phyloP scores from a whole-genome alignment of 2,888 invertebrate species.

The Erannis defoliaria region DNA sequence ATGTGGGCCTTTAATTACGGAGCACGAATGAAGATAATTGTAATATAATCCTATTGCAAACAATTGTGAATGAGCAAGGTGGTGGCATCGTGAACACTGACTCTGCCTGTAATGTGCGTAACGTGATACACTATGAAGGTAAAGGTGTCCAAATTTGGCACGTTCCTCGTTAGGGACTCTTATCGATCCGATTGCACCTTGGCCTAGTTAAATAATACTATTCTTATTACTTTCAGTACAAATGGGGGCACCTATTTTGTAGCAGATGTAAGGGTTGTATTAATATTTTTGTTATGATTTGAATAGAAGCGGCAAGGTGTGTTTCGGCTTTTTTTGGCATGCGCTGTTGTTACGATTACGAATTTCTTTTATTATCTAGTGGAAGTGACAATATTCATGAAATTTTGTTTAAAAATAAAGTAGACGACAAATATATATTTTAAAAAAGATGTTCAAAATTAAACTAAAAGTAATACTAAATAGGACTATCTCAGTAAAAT shows the following conservation, averaged over 20 bases:
- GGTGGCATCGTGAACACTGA: constrained; percentile 60
- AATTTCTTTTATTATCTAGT: too few species aligned
- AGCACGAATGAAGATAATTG: constrained; percentile 81
- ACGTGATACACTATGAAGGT: constrained; percentile 60
- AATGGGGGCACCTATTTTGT: constrained; percentile 45
- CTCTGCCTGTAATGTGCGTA: constrained; percentile 62
- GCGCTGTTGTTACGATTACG: constrained; percentile 50
- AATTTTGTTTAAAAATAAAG: too few species aligned
- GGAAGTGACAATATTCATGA: background rate
- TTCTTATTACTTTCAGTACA: constrained; percentile 35
- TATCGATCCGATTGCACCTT: constrained; percentile 59
- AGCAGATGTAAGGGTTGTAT: constrained; percentile 80
- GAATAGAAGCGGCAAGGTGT: constrained; percentile 72
- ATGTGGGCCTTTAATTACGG: constrained; percentile 85
- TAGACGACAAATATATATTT: too few species aligned
- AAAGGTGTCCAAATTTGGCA: constrained; percentile 78
- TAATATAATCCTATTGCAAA: constrained; percentile 82
- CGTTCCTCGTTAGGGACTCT: constrained; percentile 63
- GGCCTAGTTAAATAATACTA: constrained; percentile 55
- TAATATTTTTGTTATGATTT: constrained; percentile 72
- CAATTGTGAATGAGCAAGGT: constrained; percentile 79
- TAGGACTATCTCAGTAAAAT: background rate
- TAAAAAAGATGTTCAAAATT: too few species aligned
- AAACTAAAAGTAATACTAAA: too few species aligned
- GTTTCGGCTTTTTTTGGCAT: constrained; percentile 63